Evolutionary conservation across 2,888 invertebrate species (phyloP).

Genomic region (Lepidonotus clava): DNA sequence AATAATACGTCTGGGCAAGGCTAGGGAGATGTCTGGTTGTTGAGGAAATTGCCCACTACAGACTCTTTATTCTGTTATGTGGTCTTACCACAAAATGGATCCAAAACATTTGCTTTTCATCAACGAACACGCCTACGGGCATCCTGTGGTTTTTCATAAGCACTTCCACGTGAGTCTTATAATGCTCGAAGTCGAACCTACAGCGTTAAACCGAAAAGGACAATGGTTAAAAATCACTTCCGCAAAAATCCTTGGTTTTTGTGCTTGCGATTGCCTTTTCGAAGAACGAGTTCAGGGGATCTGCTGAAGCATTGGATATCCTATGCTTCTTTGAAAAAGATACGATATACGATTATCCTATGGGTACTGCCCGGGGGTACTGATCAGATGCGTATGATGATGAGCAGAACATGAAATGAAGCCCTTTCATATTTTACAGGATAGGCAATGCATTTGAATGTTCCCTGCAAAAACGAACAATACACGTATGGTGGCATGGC

Average conservation of each 20-base stretch:
- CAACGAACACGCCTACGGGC: not conserved
- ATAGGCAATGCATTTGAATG: too few relatives aligned
- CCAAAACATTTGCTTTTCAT: conserved; percentile 1
- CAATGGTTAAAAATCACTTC: not conserved
- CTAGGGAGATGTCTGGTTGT: not conserved
- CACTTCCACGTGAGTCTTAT: not conserved
- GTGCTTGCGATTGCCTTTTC: not conserved
- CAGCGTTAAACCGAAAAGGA: not conserved
- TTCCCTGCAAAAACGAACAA: too few relatives aligned
- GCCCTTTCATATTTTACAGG: too few relatives aligned
- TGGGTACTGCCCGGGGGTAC: not conserved
- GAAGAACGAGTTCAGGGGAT: not conserved
- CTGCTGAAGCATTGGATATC: not conserved
- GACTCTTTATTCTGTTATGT: not conserved
- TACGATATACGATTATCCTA: not conserved
- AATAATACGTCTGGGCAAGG: not conserved
- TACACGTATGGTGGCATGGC: too few relatives aligned
- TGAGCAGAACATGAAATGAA: not conserved
- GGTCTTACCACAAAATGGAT: conserved; percentile 7
- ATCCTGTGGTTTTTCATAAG: conserved; percentile 1
- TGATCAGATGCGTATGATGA: not conserved
- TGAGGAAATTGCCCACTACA: not conserved
- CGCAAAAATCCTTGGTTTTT: not conserved
- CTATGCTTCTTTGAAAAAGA: not conserved
- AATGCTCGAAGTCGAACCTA: not conserved